Evolutionary conservation across 2,797 vertebrate genomes (phyloP), one percentile per base, ranked within the genome.

Genomic region (Eremophila alpestris): DNA sequence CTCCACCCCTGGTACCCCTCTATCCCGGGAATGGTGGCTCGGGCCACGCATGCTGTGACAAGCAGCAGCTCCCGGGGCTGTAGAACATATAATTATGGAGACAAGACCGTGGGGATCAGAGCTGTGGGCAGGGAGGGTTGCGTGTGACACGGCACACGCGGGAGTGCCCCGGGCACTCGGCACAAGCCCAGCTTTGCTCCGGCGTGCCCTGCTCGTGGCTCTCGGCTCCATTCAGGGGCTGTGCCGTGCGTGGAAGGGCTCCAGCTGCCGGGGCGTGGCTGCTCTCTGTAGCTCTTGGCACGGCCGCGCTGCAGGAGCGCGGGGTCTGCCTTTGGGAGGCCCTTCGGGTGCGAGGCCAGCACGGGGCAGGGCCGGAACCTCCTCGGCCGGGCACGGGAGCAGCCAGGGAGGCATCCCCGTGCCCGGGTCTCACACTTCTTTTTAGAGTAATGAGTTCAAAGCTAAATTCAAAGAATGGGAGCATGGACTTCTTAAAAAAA

Each of bases 11-110:
- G 1, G 6, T 11, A 5, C 7, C 59, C 34, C 49, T 3, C 41
- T 30, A 0, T 10, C 19, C 55, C 0, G 5, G 38, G 59, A 27
- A 10, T 0, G 8, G 52, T 8, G 5, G 36, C 77, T 74, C 3
- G 0, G 48, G 45, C 27, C 26, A 18, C 0, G 0, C 16, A 0
- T 0, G 5, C 46, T 17, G 38, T 0, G 6, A 36, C 45, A 10
- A 26, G 38, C 46, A 24, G 85, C 77, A 45, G 34, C 48, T 70
- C 32, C 63, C 2, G 3, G 20, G 23, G 59, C 36, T n/a, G 36
- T 1, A 3, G 56, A 13, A 16, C 41, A 4, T 11, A 2, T 2
- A 29, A n/a, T 29, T 3, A 13, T 0, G 4, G 16, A 26, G 30
- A 13, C 45, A 54, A 74, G 73, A 6, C 4, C 0, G 1, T 5